Evolutionary conservation across 2,888 invertebrate genomes (phyloP).

Genomic region (Stramonita haemastoma): DNA sequence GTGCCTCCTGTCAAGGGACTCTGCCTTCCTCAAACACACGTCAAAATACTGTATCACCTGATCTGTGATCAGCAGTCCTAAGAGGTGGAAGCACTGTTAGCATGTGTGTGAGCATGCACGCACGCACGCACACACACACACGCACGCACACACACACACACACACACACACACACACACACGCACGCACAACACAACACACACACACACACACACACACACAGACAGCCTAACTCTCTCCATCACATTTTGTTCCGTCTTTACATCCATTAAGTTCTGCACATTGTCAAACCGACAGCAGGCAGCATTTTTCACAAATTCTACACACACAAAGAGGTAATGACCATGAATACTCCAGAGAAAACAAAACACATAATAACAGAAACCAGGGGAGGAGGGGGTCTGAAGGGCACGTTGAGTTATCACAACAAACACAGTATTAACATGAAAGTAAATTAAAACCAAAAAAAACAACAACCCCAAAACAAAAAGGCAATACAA

Average conservation of each 20-base stretch:
- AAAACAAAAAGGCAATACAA: too few relatives aligned
- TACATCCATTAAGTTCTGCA: too few relatives aligned
- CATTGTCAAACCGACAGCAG: too few relatives aligned
- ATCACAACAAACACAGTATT: neutral
- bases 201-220: neutral
- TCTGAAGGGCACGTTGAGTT: neutral
- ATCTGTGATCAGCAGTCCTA: too few relatives aligned
- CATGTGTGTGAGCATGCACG: neutral
- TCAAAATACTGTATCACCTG: too few relatives aligned
- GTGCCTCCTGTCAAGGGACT: too few relatives aligned
- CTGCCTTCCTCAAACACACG: too few relatives aligned
- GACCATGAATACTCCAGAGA: neutral
- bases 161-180: neutral
- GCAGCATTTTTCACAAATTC: too few relatives aligned
- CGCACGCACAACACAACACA: too few relatives aligned
- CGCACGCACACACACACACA: slow-evolving; percentile 24
- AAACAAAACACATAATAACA: neutral
- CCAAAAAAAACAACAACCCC: neutral
- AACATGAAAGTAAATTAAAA: too few relatives aligned
- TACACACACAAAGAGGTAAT: neutral
- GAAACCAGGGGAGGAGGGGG: neutral
- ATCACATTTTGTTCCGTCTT: too few relatives aligned
- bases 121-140: slow-evolving; percentile 29
- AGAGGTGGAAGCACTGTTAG: neutral
- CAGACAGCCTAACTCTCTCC: too few relatives aligned